Base-by-base conservation (phyloP, 2,888 invertebrate genomes). In the Oscheius sp. region DNA sequence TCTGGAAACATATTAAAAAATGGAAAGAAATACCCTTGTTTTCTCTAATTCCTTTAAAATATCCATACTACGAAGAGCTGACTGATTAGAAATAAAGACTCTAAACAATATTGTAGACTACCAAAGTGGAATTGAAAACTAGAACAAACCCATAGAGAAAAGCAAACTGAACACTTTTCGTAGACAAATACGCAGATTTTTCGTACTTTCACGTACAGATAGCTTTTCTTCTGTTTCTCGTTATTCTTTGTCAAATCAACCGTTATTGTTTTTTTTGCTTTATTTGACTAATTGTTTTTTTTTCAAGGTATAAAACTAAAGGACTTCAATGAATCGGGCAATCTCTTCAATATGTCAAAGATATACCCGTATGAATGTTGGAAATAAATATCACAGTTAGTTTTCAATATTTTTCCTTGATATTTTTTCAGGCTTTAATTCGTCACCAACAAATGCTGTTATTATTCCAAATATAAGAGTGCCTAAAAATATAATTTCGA, bases 331-430 rank as follows among this genome's bases (percentile, higher is more conserved):
- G 72, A 74, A 68, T 61, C 71, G 74, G 44, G 68, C 70, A 24
- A 56, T 74, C 14, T 70, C 72, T 38, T 70, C 70, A 24, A 68
- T 74, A 14, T 67, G 59, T 45, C 62, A 70, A 28, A 67, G 71
- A 28, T 74, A 70, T 59, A 28, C 56, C 50, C 72, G 74, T 1
- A 56, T 74, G 33, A 65, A 63, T 17, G 65, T 74, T 30, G 62
- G 65, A 14, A 33, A 17, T 32, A 32, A 14, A 14, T 36, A 41
- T 17, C 61, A 54, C 26, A 49, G 65, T 51, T 33, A 36, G 44
- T 28, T 22, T 3, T 14, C 8, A 14, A 12, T n/a, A 47, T 44
- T 47, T 51, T 50, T 50, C 8, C n/a, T 33, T 65, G n/a, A 54
- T 54, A 1, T 41, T 47, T 12, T 32, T 70, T 50, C 61, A 70